Conservation (phyloP, 2,797 vertebrate species). For the Eptatretus atami region DNA sequence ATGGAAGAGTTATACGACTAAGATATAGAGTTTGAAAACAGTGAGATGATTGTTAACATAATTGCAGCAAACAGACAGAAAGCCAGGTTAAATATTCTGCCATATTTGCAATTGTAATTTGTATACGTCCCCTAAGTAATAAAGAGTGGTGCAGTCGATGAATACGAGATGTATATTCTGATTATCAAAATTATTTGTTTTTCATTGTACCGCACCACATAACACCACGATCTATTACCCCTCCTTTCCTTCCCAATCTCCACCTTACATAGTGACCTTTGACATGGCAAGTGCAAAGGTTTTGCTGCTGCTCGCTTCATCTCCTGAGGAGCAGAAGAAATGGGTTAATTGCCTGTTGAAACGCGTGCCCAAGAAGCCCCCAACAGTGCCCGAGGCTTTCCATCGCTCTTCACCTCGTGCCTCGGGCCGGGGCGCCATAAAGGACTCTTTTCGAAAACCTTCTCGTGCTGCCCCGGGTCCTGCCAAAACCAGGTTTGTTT, state of each 20-base stretch:
- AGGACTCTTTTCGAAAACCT: conserved; percentile 3
- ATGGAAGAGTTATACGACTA: too few relatives aligned
- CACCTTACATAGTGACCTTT: conserved; percentile 40
- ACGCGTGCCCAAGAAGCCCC: conserved; percentile 88
- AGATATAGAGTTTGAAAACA: too few relatives aligned
- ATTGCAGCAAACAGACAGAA: too few relatives aligned
- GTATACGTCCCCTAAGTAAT: too few relatives aligned
- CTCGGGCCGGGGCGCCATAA: conserved; percentile 2
- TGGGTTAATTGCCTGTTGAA: conserved; percentile 94
- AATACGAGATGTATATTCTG: too few relatives aligned
- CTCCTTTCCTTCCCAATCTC: conserved; percentile 8
- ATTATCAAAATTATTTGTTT: too few relatives aligned
- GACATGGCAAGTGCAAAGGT: conserved; percentile 83
- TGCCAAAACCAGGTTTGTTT: neutral
- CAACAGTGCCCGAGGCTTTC: conserved; percentile 15
- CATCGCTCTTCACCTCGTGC: conserved; percentile 2
- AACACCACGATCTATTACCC: neutral
- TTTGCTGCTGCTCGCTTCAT: conserved; percentile 64
- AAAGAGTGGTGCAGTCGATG: too few relatives aligned
- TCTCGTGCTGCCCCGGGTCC: neutral
- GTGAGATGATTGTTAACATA: too few relatives aligned
- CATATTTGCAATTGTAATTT: too few relatives aligned
- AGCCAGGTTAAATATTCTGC: too few relatives aligned
- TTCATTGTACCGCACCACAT: too few relatives aligned
- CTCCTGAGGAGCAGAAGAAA: conserved; percentile 94